These are phyloP conservation scores for Cyrtonyx montezumae DNA, from an alignment of 2,113 vertebrate genomes.

Conservation along the genomic window DNA sequence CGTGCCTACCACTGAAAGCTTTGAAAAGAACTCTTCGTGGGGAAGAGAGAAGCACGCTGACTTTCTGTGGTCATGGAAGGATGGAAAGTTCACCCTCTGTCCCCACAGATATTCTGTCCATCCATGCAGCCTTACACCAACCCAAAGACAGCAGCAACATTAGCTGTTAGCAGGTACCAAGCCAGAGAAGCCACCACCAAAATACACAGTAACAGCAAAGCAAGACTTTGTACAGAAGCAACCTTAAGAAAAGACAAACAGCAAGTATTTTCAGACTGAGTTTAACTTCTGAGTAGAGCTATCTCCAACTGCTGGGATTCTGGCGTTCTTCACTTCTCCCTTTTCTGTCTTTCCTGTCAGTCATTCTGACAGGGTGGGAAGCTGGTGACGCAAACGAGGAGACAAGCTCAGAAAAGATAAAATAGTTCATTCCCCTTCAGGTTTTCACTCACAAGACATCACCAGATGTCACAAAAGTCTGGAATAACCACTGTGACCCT, in stretches of 20 bases:
- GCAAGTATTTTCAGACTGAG: background rate
- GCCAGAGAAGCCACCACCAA: background rate
- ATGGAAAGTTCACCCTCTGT: background rate
- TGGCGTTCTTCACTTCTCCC: background rate
- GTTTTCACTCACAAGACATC: background rate
- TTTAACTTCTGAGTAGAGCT: background rate
- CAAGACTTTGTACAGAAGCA: background rate
- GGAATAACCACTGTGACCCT: background rate
- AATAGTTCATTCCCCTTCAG: background rate
- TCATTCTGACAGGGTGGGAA: conserved; percentile 55
- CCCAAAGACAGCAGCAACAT: background rate
- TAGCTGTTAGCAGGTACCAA: background rate
- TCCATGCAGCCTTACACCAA: background rate
- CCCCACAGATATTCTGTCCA: background rate
- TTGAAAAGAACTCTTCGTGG: background rate
- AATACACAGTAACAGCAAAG: background rate
- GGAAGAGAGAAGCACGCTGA: background rate
- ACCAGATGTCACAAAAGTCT: background rate
- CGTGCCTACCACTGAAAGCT: background rate
- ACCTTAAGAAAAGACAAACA: background rate
- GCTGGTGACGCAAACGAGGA: conserved; percentile 12
- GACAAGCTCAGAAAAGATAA: background rate
- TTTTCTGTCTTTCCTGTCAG: background rate
- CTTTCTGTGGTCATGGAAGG: background rate
- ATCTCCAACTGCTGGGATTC: background rate